Conservation (phyloP, 2,888 invertebrate species). For the Blera fallax region DNA sequence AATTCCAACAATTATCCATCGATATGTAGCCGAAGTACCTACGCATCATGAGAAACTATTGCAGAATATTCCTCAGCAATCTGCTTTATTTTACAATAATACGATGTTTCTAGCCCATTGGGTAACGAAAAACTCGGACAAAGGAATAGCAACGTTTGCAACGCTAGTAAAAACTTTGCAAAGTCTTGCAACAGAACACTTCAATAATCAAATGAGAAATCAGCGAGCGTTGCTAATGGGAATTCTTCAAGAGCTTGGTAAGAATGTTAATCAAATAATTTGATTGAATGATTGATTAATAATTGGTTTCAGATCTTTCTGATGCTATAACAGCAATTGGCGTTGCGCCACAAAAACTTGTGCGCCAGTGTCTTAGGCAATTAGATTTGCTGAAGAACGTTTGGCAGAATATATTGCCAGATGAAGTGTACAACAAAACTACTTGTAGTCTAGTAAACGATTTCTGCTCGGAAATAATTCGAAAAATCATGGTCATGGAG, state of each 20-base stretch:
- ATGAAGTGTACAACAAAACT: conserved; percentile 88
- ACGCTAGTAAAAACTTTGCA: conserved; percentile 87
- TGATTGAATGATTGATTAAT: not conserved
- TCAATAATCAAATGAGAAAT: conserved; percentile 88
- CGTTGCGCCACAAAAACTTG: conserved; percentile 84
- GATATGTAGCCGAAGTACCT: conserved; percentile 90
- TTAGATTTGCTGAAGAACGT: conserved; percentile 92
- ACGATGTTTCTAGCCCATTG: conserved; percentile 94
- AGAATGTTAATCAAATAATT: conserved; percentile 38
- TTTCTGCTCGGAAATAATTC: conserved; percentile 79
- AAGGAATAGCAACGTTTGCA: conserved; percentile 84
- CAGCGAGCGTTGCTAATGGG: conserved; percentile 90
- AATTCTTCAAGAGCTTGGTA: conserved; percentile 89
- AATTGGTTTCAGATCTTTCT: conserved; percentile 75
- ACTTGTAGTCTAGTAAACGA: conserved; percentile 83
- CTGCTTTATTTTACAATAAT: conserved; percentile 94
- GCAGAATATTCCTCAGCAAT: conserved; percentile 92
- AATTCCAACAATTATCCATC: conserved; percentile 88
- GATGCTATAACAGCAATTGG: conserved; percentile 78
- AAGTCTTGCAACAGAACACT: conserved; percentile 86
- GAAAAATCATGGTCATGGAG: conserved; percentile 86
- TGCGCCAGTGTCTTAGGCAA: conserved; percentile 92
- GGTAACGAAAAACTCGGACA: conserved; percentile 84
- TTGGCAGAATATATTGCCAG: conserved; percentile 93
- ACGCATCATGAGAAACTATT: conserved; percentile 90